These are phyloP conservation scores for Acronicta leporina DNA, from an alignment of 2,888 invertebrate genomes.

Conservation along the genomic window DNA sequence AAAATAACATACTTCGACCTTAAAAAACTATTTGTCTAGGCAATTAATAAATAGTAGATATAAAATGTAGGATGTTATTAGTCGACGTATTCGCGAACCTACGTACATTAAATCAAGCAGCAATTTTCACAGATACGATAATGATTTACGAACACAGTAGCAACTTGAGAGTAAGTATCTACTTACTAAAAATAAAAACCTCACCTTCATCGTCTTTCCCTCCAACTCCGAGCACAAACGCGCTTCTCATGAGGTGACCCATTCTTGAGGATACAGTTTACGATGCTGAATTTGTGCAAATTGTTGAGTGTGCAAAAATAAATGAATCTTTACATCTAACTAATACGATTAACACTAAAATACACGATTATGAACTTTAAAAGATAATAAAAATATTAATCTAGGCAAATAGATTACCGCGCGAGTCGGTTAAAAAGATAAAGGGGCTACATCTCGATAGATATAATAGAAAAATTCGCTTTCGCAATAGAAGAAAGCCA, in stretches of 20 bases:
- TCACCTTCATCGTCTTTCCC: slow-evolving; percentile 80
- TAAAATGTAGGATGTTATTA: not conserved
- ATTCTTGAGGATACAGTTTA: slow-evolving; percentile 68
- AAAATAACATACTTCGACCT: too few relatives aligned
- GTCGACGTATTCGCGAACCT: not conserved
- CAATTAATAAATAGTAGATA: not conserved
- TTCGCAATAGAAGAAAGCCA: slow-evolving; percentile 70
- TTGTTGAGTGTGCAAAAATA: slow-evolving; percentile 67
- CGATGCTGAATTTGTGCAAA: slow-evolving; percentile 83
- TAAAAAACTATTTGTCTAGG: not conserved
- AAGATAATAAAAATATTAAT: slow-evolving; percentile 51
- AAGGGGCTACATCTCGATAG: slow-evolving; percentile 85
- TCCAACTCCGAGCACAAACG: slow-evolving; percentile 76
- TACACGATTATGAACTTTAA: slow-evolving; percentile 58
- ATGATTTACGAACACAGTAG: slow-evolving; percentile 22
- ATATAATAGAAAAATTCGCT: slow-evolving; percentile 64
- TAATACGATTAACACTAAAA: slow-evolving; percentile 57
- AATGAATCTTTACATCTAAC: slow-evolving; percentile 60
- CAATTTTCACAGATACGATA: slow-evolving; percentile 25
- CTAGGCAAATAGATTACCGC: slow-evolving; percentile 73
- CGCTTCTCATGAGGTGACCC: slow-evolving; percentile 83
- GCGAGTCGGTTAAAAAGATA: slow-evolving; percentile 77
- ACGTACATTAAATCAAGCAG: slow-evolving; percentile 2
- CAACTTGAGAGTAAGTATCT: not conserved
- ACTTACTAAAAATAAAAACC: slow-evolving; percentile 21